Conservation (phyloP, 1,140 invertebrate species). For the Harpegnathos saltator region DNA sequence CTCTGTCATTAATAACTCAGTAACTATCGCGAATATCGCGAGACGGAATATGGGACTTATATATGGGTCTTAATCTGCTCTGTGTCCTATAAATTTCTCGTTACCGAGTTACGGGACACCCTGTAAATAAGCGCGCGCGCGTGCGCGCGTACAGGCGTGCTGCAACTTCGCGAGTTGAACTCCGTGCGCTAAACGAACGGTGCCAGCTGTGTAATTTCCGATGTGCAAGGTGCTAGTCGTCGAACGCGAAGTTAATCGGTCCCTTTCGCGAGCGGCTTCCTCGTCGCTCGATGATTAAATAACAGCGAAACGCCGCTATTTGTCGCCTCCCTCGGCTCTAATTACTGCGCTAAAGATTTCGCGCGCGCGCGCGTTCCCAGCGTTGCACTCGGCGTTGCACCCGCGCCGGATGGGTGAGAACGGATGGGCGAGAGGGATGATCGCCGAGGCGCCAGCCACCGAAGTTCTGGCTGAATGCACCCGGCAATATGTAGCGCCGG, state of each 20-base stretch:
- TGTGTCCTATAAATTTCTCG: no score
- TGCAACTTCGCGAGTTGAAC: background rate
- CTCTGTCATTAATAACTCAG: no score
- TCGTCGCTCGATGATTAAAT: background rate
- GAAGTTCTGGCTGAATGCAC: slow-evolving; percentile 31
- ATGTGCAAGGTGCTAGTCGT: background rate
- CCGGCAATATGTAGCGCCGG: slow-evolving; percentile 45
- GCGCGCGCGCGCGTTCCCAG: no score
- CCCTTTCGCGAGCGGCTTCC: background rate
- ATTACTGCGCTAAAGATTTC: slow-evolving; percentile 50
- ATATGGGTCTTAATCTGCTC: no score
- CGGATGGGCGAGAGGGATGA: no score
- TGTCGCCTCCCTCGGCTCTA: slow-evolving; percentile 26
- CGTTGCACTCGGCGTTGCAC: background rate
- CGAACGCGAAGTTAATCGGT: background rate
- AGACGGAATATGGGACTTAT: no score
- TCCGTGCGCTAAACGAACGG: background rate
- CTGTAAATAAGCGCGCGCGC: no score
- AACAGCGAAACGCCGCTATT: background rate
- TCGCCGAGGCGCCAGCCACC: background rate
- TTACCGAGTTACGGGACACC: no score
- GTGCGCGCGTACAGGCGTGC: no score
- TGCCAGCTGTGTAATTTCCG: slow-evolving; percentile 2
- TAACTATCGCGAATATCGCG: no score
- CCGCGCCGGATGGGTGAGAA: no score